Percentiles rank a stretch among this genome's conserved stretches.
phyloP scores from a whole-genome alignment of 2,113 vertebrate species.

The Lagopus muta region DNA sequence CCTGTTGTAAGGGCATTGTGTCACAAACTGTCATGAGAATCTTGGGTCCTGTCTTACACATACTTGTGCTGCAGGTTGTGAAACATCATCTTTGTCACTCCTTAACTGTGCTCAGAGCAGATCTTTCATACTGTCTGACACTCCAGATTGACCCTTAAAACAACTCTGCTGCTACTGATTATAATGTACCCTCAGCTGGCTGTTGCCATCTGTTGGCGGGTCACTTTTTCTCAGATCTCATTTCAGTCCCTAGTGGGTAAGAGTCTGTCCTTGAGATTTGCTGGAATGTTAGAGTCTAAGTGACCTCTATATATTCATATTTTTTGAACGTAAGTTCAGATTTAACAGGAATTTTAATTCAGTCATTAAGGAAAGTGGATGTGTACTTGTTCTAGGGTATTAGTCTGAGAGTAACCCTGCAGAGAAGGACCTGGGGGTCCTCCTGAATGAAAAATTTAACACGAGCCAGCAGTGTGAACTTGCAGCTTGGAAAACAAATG shows the following conservation, averaged over 20 bases:
- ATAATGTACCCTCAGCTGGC: neutral
- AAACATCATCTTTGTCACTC: neutral
- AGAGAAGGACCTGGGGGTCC: too few relatives aligned
- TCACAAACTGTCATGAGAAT: rapidly evolving
- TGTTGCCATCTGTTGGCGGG: constrained; percentile 42
- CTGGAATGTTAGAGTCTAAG: neutral
- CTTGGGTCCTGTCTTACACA: neutral
- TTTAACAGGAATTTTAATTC: neutral
- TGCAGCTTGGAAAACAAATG: too few relatives aligned
- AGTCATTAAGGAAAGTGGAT: neutral
- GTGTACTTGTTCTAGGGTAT: neutral
- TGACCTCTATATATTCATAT: neutral
- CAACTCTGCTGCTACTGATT: neutral
- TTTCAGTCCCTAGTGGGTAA: neutral
- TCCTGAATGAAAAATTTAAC: too few relatives aligned
- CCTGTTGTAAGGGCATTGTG: neutral
- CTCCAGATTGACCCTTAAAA: neutral
- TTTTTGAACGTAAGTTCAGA: neutral
- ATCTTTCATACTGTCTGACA: neutral
- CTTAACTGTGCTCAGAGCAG: neutral
- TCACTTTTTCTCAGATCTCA: neutral
- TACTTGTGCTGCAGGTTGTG: neutral
- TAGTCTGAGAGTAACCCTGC: neutral
- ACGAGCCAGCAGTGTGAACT: too few relatives aligned
- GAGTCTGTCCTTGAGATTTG: neutral